These are phyloP conservation scores for Nowickia ferox DNA, from an alignment of 2,888 invertebrate genomes.

Conservation along the genomic window DNA sequence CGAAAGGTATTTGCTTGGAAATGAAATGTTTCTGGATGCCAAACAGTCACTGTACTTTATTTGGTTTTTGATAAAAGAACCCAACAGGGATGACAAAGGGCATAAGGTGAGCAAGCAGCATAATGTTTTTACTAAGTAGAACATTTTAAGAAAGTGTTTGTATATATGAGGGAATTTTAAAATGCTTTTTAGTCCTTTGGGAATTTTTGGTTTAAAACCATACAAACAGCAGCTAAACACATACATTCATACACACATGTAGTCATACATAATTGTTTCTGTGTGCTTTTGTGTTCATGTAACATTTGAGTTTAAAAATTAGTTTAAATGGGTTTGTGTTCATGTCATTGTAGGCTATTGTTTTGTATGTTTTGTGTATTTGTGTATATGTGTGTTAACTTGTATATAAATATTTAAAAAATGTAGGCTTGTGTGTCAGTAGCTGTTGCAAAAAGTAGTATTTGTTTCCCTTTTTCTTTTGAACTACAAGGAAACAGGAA, in stretches of 20 bases:
- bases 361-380: not conserved
- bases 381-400: not conserved
- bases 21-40: conserved; percentile 6
- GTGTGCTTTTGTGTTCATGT: not conserved
- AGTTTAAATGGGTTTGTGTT: conserved; percentile 23
- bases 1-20: conserved; percentile 7
- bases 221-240: conserved; percentile 26
- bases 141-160: conserved; percentile 6
- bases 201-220: conserved; percentile 40
- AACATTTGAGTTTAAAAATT: conserved; percentile 15
- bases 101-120: conserved; percentile 31
- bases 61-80: not conserved
- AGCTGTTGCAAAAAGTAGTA: not conserved
- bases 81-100: conserved; percentile 13
- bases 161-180: conserved; percentile 26
- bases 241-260: not conserved
- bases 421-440: conserved; percentile 25
- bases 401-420: not conserved
- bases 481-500: conserved; percentile 2
- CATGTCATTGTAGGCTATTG: conserved; percentile 1
- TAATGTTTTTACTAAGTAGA: conserved; percentile 38
- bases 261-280: not conserved
- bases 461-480: conserved; percentile 9
- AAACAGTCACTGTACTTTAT: not conserved
- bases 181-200: conserved; percentile 48